A percentile compares a stretch with the other conserved stretches of the same genome.
These are phyloP conservation scores for Halcyon malimbica DNA, from an alignment of 2,113 vertebrate genomes.

Conservation along the genomic window DNA sequence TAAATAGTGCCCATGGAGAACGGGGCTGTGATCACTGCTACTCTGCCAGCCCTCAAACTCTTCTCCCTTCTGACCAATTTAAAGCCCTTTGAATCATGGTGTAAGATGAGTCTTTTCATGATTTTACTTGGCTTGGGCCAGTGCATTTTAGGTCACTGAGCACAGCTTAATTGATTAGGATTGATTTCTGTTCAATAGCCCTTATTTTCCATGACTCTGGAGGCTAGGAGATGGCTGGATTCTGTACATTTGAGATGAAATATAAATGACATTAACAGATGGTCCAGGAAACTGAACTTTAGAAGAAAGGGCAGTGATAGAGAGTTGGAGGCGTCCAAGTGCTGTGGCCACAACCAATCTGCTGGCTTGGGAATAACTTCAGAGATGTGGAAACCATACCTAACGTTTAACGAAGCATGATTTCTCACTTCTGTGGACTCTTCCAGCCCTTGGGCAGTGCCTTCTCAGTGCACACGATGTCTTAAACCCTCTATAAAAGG, in stretches of 20 bases:
- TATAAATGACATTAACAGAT: neutral
- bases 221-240: neutral
- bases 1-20: neutral
- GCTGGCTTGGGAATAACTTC: neutral
- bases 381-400: neutral
- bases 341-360: neutral
- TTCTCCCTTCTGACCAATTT: neutral
- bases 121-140: neutral
- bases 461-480: neutral
- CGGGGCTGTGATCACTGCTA: neutral
- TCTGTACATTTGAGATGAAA: neutral
- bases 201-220: neutral
- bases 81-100: neutral
- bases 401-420: neutral
- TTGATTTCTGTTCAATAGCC: slow-evolving; percentile 24
- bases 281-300: neutral
- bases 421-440: neutral
- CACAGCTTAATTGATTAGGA: slow-evolving; percentile 18
- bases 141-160: slow-evolving; percentile 33
- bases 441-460: neutral
- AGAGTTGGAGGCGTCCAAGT: neutral
- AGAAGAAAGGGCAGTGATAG: neutral
- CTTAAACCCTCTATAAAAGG: neutral
- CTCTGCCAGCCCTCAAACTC: neutral
- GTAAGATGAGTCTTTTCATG: neutral